phyloP scores from a whole-genome alignment of 2,797 vertebrate species.

The Carcharodon carcharias region DNA sequence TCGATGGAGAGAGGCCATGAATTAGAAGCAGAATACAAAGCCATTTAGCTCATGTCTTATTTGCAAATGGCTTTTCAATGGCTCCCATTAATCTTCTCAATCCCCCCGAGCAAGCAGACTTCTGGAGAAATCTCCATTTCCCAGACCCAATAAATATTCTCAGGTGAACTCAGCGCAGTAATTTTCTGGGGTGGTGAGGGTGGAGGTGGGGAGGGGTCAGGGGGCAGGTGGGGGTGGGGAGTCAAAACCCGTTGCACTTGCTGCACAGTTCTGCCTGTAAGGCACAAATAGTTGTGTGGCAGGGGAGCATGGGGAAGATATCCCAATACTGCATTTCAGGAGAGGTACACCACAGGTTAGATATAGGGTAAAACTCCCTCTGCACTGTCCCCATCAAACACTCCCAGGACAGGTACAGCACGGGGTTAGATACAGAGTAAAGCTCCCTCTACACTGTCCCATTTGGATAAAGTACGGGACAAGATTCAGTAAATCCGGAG shows the following conservation, averaged over 20 bases:
- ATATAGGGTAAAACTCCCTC: no score
- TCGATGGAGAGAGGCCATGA: background rate
- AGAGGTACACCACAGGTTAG: no score
- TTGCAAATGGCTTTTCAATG: slow-evolving; percentile 26
- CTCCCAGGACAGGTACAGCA: background rate
- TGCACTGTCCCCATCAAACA: background rate
- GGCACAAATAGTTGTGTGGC: background rate
- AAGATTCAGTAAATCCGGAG: background rate
- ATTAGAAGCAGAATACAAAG: background rate
- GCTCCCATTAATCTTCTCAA: slow-evolving; percentile 6
- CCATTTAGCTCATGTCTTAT: background rate
- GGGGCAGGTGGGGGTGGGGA: background rate
- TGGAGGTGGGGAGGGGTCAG: background rate
- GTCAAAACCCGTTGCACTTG: no score
- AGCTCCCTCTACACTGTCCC: no score
- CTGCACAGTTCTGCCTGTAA: no score
- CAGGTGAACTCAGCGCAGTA: background rate
- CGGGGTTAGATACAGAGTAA: no score
- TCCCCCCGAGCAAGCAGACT: background rate
- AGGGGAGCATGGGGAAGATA: background rate
- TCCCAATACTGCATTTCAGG: background rate
- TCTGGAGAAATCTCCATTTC: background rate
- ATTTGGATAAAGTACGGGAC: background rate
- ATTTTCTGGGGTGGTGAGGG: background rate
- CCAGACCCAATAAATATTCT: background rate